Conservation (phyloP, 2,888 invertebrate genomes). For the Euclidia mi region DNA sequence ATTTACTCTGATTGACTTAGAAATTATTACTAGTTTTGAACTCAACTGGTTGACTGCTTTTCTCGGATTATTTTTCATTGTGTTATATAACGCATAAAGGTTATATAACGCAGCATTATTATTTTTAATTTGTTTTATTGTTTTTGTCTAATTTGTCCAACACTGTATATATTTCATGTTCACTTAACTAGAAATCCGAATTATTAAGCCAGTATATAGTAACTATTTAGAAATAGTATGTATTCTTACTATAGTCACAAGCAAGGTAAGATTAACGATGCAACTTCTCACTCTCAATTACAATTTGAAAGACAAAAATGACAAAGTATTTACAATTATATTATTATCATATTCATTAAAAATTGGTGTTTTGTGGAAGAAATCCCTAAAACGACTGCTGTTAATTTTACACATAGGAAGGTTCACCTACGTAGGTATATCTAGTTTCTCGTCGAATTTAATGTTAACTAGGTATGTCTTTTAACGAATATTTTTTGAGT, state of each 20-base stretch:
- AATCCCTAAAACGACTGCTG: constrained; percentile 2
- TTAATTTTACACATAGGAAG: not conserved
- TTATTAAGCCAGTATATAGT: constrained; percentile 41
- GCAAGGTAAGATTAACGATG: constrained; percentile 49
- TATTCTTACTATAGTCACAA: constrained; percentile 46
- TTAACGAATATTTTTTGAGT: too few relatives aligned
- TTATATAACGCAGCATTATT: too few relatives aligned
- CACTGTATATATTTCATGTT: constrained; percentile 16
- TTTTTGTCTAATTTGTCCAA: constrained; percentile 20
- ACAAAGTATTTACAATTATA: constrained; percentile 53
- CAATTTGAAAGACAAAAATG: constrained; percentile 41
- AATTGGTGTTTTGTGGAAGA: constrained; percentile 47
- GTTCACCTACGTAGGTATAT: not conserved
- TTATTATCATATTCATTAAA: constrained; percentile 22
- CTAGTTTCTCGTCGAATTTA: too few relatives aligned
- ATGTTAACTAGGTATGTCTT: too few relatives aligned
- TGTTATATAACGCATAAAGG: too few relatives aligned
- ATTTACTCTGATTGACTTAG: too few relatives aligned
- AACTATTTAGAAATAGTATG: constrained; percentile 29
- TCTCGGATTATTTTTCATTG: too few relatives aligned
- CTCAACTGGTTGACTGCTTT: too few relatives aligned
- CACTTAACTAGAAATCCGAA: constrained; percentile 38
- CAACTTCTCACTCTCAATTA: constrained; percentile 56
- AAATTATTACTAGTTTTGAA: too few relatives aligned
- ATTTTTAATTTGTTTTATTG: too few relatives aligned